Evolutionary conservation across 2,113 vertebrate species (phyloP).

Genomic region (Nestor notabilis): DNA sequence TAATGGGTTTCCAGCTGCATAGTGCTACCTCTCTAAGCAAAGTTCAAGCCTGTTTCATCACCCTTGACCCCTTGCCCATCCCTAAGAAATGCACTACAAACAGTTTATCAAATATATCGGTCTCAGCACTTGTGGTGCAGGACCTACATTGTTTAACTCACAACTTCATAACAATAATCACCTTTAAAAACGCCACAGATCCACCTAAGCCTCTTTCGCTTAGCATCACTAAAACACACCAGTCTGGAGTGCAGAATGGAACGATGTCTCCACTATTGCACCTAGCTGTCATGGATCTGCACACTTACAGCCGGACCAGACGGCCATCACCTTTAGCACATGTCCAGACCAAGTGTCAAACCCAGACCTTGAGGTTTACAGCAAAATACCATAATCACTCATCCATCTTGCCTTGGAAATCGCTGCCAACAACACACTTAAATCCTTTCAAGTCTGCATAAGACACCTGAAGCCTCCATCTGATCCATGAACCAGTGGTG

Average conservation of each 20-base stretch:
- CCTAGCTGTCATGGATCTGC: background rate
- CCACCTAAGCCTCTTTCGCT: background rate
- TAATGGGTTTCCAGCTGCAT: background rate
- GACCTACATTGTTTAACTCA: background rate
- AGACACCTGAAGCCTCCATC: background rate
- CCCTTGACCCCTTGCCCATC: background rate
- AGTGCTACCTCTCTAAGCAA: background rate
- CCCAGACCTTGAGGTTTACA: background rate
- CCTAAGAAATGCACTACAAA: background rate
- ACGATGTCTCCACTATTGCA: background rate
- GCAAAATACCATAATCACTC: background rate
- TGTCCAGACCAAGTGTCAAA: background rate
- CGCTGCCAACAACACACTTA: background rate
- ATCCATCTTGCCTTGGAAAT: background rate
- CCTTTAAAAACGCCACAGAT: background rate
- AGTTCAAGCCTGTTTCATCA: background rate
- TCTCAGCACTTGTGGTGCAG: background rate
- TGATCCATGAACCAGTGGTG: fast-evolving
- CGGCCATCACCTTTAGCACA: background rate
- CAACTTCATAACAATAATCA: background rate
- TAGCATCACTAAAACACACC: background rate
- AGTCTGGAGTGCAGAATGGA: background rate
- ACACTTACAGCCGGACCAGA: background rate
- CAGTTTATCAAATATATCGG: background rate
- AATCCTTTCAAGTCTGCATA: background rate